Evolutionary conservation across 2,797 vertebrate species (phyloP).

Genomic region (Microctenopoma stevenorrisi): DNA sequence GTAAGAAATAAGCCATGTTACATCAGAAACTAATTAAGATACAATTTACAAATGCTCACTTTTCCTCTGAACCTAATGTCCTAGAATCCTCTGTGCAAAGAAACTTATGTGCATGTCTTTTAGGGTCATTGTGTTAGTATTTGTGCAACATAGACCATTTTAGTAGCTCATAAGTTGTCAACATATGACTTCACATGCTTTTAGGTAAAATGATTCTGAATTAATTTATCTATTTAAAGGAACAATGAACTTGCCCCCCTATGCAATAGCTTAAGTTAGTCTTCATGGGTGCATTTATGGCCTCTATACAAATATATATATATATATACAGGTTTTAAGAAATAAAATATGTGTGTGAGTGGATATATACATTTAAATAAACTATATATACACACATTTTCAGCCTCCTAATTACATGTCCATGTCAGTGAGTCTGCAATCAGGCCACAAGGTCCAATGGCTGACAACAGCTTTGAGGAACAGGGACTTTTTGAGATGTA

Average conservation of each 20-base stretch:
- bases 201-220: constrained; percentile 40
- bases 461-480: constrained; percentile 30
- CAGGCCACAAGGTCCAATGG: constrained; percentile 51
- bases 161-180: constrained; percentile 9
- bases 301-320: constrained; percentile 5
- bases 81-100: constrained; percentile 1
- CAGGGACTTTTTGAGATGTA: constrained; percentile 31
- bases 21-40: too few species aligned
- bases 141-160: constrained; percentile 7
- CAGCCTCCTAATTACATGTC: constrained; percentile 72
- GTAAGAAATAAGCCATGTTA: too few species aligned
- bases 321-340: constrained; percentile 30
- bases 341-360: too few species aligned
- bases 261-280: constrained; percentile 23
- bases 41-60: too few species aligned
- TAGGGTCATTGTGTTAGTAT: constrained; percentile 11
- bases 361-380: too few species aligned
- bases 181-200: constrained; percentile 23
- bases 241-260: constrained; percentile 43
- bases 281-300: constrained; percentile 51
- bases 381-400: constrained; percentile 38
- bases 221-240: constrained; percentile 48
- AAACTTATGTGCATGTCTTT: background rate
- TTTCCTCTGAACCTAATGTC: too few species aligned
- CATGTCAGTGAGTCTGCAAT: constrained; percentile 64